Conservation (phyloP, 1,140 invertebrate species). For the Leptinotarsa lineolata region DNA sequence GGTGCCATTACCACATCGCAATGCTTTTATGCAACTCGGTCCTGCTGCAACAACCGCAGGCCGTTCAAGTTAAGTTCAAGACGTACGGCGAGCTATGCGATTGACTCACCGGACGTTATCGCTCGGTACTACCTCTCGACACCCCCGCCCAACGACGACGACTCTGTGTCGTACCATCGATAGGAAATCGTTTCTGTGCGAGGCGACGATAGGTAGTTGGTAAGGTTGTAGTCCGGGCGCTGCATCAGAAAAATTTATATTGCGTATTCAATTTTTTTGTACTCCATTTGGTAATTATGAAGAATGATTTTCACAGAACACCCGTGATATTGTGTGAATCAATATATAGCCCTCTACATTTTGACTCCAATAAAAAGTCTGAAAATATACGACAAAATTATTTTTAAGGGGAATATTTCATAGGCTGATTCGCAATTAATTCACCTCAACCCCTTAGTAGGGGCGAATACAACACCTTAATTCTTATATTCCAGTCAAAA, state of each 20-base stretch:
- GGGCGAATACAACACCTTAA: too few species aligned
- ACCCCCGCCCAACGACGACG: constrained; percentile 1
- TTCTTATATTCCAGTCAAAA: too few species aligned
- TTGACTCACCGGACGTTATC: constrained; percentile 5
- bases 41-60: not conserved
- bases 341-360: too few species aligned
- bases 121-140: not conserved
- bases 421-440: too few species aligned
- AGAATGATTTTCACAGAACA: too few species aligned
- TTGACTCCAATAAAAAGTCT: too few species aligned
- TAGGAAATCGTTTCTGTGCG: constrained; percentile 2
- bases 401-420: too few species aligned
- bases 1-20: not conserved
- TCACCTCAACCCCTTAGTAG: too few species aligned
- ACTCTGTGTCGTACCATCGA: not conserved
- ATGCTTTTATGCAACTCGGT: not conserved
- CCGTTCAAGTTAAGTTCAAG: not conserved
- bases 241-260: not conserved
- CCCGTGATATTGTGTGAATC: too few species aligned
- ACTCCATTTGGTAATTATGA: too few species aligned
- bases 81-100: not conserved
- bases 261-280: too few species aligned
- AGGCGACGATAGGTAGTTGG: not conserved
- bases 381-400: too few species aligned
- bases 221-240: not conserved